Evolutionary conservation across 2,797 vertebrate genomes (phyloP).

Genomic region (Selene dorsalis): DNA sequence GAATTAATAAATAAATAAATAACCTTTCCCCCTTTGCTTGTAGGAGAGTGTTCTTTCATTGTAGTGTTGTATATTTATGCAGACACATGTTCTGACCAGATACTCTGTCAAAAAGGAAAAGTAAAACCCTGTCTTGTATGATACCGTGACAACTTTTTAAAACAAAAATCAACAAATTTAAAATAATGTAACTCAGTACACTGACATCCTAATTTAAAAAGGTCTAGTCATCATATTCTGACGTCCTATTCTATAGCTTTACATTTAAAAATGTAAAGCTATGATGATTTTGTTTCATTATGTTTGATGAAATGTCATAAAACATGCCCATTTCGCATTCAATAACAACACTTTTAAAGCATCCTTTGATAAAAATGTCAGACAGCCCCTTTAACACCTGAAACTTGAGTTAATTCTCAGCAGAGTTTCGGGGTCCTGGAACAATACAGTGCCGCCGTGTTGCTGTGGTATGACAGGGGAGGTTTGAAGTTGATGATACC

Average conservation of each 20-base stretch:
- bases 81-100: no score
- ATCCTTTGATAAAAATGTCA: conserved; percentile 56
- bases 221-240: neutral
- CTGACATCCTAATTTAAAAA: neutral
- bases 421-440: conserved; percentile 72
- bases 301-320: neutral
- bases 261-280: no score
- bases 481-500: conserved; percentile 75
- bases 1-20: no score
- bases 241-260: neutral
- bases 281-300: neutral
- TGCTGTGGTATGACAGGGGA: conserved; percentile 81
- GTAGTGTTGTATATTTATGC: neutral
- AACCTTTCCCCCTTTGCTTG: neutral
- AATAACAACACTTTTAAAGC: conserved; percentile 16
- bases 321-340: neutral
- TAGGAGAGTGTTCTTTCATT: neutral
- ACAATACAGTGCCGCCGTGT: conserved; percentile 77
- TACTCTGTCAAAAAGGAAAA: no score
- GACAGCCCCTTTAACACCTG: conserved; percentile 50
- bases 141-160: neutral
- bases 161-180: neutral
- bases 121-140: neutral
- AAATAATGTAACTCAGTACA: neutral
- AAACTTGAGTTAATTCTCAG: conserved; percentile 46